Evolutionary conservation across 2,113 vertebrate genomes (phyloP), one percentile per base, ranked within the genome.

Genomic region (Anarhynchus alexandrinus): DNA sequence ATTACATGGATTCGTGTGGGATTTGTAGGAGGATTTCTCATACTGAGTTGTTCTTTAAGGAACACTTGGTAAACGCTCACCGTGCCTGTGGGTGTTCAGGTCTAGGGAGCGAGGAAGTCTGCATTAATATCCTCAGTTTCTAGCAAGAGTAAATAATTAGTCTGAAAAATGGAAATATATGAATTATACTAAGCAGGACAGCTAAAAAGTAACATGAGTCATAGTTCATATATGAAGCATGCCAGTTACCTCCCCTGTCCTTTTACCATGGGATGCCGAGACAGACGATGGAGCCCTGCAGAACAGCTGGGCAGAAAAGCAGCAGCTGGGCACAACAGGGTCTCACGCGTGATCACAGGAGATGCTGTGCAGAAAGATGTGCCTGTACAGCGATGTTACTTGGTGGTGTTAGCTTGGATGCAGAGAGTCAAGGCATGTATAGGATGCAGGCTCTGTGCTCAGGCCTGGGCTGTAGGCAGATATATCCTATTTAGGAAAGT

Each of bases 311-410:
- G 22, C n/a, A 79, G 79, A 69, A 55, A 55, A 51, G 10, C 61
- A 96, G 67, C 23, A 85, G 38, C 38, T 47, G 42, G 32, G n/a
- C 43, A 43, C 14, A 42, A 57, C 8, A 7, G 15, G 14, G 19
- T 55, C 42, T 29, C 38, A 30, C 1, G 1, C 0, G 0, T 30
- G 54, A 40, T 20, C 43, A 40, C 38, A 65, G 27, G n/a, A 92
- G 52, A 49, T 10, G 15, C 61, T 91, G 34, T 36, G 70, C 36
- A 91, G 82, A 61, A 79, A 36, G 49, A 52, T 1, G 0, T 69
- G 38, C 12, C 72, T 90, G n/a, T 61, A 14, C 21, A 45, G 40
- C 18, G 54, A 19, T 19, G 45, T 45, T 45, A 45, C 49, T 36
- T 36, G 8, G 1, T 49, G 64, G 16, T 57, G 34, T 43, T 52